Percentiles rank a stretch among this genome's conserved stretches.
phyloP scores from a whole-genome alignment of 2,888 invertebrate species.

The Noctua pronuba region DNA sequence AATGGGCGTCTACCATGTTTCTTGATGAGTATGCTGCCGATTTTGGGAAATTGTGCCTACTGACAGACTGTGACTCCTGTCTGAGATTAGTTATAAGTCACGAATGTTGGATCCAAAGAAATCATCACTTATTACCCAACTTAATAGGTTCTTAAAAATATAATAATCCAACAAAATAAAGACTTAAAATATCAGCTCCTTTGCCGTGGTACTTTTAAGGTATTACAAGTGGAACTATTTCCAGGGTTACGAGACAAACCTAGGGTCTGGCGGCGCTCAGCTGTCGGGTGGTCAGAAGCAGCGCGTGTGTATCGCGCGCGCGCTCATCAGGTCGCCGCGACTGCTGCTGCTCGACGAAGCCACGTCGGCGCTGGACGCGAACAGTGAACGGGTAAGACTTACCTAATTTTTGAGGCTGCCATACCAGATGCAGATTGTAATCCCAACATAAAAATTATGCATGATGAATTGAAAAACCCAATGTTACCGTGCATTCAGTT shows the following conservation, averaged over 20 bases:
- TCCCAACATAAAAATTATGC: background rate
- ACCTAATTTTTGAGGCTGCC: background rate
- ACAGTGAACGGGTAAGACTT: slow-evolving; percentile 91
- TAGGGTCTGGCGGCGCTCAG: slow-evolving; percentile 93
- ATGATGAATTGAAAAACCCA: background rate
- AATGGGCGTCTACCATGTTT: no score
- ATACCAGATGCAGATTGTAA: background rate
- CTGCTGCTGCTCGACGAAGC: slow-evolving; percentile 93
- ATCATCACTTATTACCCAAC: background rate
- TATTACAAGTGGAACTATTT: background rate
- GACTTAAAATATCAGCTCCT: background rate
- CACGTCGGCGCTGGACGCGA: slow-evolving; percentile 92
- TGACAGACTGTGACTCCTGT: no score
- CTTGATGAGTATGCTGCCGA: no score
- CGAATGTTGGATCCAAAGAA: no score
- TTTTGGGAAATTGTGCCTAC: no score
- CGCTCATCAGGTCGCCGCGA: slow-evolving; percentile 92
- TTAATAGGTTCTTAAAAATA: background rate
- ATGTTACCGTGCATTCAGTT: background rate
- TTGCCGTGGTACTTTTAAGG: background rate
- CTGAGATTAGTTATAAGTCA: no score
- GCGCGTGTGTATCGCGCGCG: slow-evolving; percentile 93
- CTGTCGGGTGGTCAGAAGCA: slow-evolving; percentile 94
- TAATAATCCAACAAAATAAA: background rate
- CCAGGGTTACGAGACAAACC: slow-evolving; percentile 93